phyloP scores from a whole-genome alignment of 2,113 vertebrate species.

The Gymnogyps californianus region DNA sequence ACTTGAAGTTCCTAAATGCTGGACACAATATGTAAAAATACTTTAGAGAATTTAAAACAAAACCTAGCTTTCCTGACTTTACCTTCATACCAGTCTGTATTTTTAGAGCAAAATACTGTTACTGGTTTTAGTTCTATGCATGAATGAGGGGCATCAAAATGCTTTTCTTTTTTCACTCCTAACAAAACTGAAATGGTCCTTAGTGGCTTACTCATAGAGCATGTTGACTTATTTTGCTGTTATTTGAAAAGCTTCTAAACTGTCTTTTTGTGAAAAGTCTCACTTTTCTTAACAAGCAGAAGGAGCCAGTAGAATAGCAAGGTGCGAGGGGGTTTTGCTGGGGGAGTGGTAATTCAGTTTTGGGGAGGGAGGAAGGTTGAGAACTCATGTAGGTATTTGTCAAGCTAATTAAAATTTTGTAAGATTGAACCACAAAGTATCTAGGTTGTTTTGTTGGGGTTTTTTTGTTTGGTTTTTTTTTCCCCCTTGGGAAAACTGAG shows the following conservation, averaged over 20 bases:
- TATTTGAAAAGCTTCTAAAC: background rate
- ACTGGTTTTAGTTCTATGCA: background rate
- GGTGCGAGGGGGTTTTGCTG: background rate
- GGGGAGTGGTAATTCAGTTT: background rate
- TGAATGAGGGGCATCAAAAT: background rate
- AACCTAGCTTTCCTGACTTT: background rate
- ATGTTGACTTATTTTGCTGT: background rate
- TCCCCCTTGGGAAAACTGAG: background rate
- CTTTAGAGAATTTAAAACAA: background rate
- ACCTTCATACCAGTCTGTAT: background rate
- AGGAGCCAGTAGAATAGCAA: background rate
- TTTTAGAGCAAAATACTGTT: background rate
- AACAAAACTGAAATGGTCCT: background rate
- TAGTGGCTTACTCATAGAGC: background rate
- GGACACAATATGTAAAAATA: background rate
- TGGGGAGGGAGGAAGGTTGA: background rate
- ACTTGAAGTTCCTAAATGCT: background rate
- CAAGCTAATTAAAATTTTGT: background rate
- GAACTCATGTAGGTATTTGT: background rate
- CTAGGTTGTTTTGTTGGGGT: background rate
- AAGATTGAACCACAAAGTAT: background rate
- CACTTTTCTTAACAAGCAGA: background rate
- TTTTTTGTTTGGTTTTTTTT: background rate
- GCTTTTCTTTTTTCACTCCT: background rate
- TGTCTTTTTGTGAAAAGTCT: background rate